Base-by-base conservation (phyloP, 2,888 invertebrate species). In the Eumacrocentrus americanus region DNA sequence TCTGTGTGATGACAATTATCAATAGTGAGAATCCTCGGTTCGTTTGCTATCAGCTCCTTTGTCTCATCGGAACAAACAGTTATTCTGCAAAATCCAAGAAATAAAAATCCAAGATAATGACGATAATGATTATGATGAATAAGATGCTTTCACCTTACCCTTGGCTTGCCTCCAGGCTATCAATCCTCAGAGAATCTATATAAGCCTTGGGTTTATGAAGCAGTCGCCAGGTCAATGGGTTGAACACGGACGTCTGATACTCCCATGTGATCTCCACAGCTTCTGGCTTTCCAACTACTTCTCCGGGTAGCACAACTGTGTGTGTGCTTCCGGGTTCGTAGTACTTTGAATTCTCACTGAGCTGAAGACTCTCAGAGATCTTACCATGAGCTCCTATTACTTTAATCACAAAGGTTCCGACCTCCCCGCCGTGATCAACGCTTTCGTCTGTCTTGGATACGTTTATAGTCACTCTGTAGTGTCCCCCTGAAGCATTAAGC, bases 151-250 rank as follows among this genome's bases (percentile, higher is more conserved):
- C 20, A 47, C 80, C 83, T 83, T 81, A 89, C 90, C 85, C 88
- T 70, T 86, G 84, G 66, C 86, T 84, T 56, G 86, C 86, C 79
- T 92, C 92, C 70, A 93, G 82, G 9, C 88, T 89, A 44, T 91
- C 89, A 35, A 94, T 82, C 47, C 86, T 85, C 38, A 94, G 81
- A 63, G 88, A 87, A 59, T 89, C 89, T 48, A 94, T 81, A 75
- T 88, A 91, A 56, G 92, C 88, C 64, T 88, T 86, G 0, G 94
- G 91, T 3, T 88, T 87, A 58, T 89, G 85, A 6, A 92, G 80
- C 35, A 92, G 80, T 59, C 94, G 84, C 93, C 94, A 94, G 0
- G 93, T 92, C 65, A 93, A 85, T 0, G 93, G 91, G 80, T 93
- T 94, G 69, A 92, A 86, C 18, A 91, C 79, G 64, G 89, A 91